These are phyloP conservation scores for Trinectes maculatus DNA, from an alignment of 2,113 vertebrate species.

Conservation along the genomic window DNA sequence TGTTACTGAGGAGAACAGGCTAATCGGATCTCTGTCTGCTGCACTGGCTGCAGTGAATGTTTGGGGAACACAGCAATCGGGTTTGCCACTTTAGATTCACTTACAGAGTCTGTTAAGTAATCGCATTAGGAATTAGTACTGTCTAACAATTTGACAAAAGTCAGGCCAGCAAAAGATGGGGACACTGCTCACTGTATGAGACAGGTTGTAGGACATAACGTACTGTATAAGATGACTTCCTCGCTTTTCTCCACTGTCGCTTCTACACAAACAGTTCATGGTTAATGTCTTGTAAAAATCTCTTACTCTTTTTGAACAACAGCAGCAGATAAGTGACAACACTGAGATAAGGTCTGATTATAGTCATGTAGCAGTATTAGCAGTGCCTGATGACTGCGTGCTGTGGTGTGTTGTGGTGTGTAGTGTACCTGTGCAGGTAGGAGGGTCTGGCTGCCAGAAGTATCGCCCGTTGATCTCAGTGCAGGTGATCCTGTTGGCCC, in stretches of 20 bases:
- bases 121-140: conserved; percentile 29
- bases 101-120: conserved; percentile 62
- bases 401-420: too few species aligned
- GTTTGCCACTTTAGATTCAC: conserved; percentile 63
- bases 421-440: conserved; percentile 88
- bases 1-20: conserved; percentile 30
- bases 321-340: background rate
- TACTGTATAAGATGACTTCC: background rate
- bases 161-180: background rate
- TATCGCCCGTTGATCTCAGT: conserved; percentile 94
- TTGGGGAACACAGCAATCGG: conserved; percentile 38
- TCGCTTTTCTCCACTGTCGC: background rate
- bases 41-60: conserved; percentile 44
- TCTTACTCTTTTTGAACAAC: too few species aligned
- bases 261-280: too few species aligned
- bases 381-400: background rate
- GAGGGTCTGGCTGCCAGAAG: conserved; percentile 98
- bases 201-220: too few species aligned
- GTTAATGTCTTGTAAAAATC: too few species aligned
- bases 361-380: background rate
- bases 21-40: conserved; percentile 60
- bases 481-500: conserved; percentile 91
- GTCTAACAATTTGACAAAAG: conserved; percentile 43
- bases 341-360: conserved; percentile 1
- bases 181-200: conserved; percentile 3